phyloP scores from a whole-genome alignment of 2,888 invertebrate species.

The Hypsopygia costalis region DNA sequence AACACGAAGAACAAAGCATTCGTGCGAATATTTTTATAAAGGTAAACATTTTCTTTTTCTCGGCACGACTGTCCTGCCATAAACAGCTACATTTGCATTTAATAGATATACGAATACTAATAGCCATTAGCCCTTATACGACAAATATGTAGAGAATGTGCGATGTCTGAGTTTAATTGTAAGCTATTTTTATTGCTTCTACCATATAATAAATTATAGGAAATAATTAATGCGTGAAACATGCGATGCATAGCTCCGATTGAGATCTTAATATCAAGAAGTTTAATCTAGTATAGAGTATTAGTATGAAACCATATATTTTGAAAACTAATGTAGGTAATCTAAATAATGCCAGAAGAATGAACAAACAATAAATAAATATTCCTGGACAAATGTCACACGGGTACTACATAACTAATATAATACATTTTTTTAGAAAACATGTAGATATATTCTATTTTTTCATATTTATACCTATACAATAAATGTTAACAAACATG shows the following conservation, averaged over 20 bases:
- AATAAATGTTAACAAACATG: no score
- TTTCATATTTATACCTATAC: no score
- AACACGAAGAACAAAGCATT: constrained; percentile 56
- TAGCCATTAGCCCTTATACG: constrained; percentile 14
- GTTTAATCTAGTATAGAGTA: no score
- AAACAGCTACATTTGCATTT: constrained; percentile 47
- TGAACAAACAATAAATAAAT: no score
- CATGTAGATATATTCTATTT: no score
- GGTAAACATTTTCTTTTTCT: constrained; percentile 46
- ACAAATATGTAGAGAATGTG: constrained; percentile 11
- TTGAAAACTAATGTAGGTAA: no score
- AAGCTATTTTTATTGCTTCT: neutral
- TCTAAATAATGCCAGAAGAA: no score
- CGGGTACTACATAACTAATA: no score
- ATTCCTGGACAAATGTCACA: no score
- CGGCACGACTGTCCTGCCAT: constrained; percentile 34
- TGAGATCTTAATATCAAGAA: no score
- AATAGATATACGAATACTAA: constrained; percentile 29
- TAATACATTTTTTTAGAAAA: no score
- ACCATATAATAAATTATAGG: neutral
- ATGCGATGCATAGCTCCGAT: neutral
- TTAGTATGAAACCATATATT: no score
- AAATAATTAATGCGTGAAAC: neutral
- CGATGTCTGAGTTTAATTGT: constrained; percentile 1
- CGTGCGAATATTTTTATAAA: constrained; percentile 64